Conservation (phyloP, 2,888 invertebrate species). For the Rhaphigaster nebulosa region DNA sequence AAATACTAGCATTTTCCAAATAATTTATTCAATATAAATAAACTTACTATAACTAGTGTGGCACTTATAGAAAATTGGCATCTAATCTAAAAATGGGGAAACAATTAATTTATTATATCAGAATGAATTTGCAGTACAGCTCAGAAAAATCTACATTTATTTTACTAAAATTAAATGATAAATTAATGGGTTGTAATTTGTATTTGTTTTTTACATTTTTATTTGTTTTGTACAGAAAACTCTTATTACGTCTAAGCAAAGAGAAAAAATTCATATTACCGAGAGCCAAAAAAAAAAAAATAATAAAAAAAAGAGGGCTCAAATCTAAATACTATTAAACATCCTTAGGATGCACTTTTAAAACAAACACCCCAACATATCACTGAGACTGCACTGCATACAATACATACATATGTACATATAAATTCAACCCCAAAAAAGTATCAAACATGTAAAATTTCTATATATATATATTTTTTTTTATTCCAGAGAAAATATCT, state of each 20-base stretch:
- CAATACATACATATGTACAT: background rate
- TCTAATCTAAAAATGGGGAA: slow-evolving; percentile 35
- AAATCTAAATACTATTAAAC: too few species aligned
- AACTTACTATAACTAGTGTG: slow-evolving; percentile 56
- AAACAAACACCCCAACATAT: background rate
- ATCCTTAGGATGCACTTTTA: too few species aligned
- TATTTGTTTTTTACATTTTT: too few species aligned
- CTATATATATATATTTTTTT: background rate
- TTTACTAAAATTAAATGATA: too few species aligned
- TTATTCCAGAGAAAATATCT: background rate
- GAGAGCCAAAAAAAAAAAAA: too few species aligned
- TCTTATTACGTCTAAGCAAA: too few species aligned
- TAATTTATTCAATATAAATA: slow-evolving; percentile 47
- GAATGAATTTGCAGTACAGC: background rate
- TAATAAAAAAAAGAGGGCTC: too few species aligned
- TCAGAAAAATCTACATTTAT: too few species aligned
- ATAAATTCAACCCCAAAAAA: background rate
- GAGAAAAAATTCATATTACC: too few species aligned
- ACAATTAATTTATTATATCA: background rate
- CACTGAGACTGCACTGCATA: background rate
- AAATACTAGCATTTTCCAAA: slow-evolving; percentile 35
- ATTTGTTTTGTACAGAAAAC: too few species aligned
- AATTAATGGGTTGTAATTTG: too few species aligned
- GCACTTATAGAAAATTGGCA: slow-evolving; percentile 58
- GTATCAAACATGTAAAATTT: background rate